Conservation (phyloP, 2,888 invertebrate genomes). For the Steromphala cineraria region DNA sequence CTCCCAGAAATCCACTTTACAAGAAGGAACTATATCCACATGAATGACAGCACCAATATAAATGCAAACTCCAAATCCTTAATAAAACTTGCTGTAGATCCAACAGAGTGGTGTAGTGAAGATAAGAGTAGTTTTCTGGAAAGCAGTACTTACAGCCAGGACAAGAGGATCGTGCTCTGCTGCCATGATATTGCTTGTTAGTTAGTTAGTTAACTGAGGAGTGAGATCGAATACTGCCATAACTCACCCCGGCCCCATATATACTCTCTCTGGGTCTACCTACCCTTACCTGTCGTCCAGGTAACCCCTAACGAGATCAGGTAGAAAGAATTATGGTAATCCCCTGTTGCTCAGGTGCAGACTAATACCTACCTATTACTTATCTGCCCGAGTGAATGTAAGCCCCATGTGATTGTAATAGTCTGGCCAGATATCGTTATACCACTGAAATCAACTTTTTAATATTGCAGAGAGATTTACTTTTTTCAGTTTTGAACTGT, state of each 20-base stretch:
- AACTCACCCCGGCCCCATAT: background rate
- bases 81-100: background rate
- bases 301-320: background rate
- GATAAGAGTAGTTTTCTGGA: background rate
- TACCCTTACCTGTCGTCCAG: background rate
- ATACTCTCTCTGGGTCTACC: background rate
- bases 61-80: too few relatives aligned
- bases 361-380: background rate
- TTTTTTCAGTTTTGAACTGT: too few relatives aligned
- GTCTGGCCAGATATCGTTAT: too few relatives aligned
- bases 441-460: too few relatives aligned
- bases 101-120: background rate
- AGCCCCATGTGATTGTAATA: background rate
- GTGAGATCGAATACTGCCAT: conserved; percentile 1
- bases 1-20: too few relatives aligned
- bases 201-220: background rate
- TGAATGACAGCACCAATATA: too few relatives aligned
- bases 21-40: too few relatives aligned
- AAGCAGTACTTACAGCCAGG: background rate
- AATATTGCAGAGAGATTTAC: too few relatives aligned
- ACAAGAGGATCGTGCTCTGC: background rate
- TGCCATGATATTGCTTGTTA: background rate
- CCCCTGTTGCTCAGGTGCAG: background rate
- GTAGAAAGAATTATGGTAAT: background rate
- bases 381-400: background rate